A percentile compares a stretch with the other conserved stretches of the same genome.
phyloP scores from a whole-genome alignment of 2,797 vertebrate species.

The Pseudochromis fuscus region DNA sequence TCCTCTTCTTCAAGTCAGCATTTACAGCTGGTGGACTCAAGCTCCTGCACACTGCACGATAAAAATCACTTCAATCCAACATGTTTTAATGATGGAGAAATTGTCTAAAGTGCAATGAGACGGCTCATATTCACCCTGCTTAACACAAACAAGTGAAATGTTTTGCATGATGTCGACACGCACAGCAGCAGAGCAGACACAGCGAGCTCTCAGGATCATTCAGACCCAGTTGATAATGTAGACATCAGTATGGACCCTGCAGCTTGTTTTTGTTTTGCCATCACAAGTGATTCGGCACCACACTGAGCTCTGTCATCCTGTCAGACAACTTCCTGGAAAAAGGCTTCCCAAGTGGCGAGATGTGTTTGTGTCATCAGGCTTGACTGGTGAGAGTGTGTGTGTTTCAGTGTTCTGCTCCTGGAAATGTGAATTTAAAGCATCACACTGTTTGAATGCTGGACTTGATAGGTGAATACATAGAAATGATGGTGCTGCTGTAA shows the following conservation, averaged over 20 bases:
- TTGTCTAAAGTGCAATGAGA: not conserved
- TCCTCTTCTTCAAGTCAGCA: conserved; percentile 55
- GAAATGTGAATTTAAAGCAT: conserved; percentile 7
- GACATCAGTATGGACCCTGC: conserved; percentile 43
- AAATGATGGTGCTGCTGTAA: conserved; percentile 6
- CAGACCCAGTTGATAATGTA: conserved; percentile 48
- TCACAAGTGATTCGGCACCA: conserved; percentile 37
- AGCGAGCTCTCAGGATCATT: conserved; percentile 18
- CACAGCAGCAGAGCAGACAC: conserved; percentile 1
- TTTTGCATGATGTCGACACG: conserved; percentile 1
- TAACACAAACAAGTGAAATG: conserved; percentile 19
- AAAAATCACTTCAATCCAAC: not conserved
- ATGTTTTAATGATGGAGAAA: conserved; percentile 5
- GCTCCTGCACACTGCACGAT: not conserved
- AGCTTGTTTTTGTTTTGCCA: conserved; percentile 63
- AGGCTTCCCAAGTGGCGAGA: conserved; percentile 44
- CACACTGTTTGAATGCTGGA: not conserved
- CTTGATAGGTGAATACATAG: not conserved
- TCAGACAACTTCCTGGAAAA: conserved; percentile 63
- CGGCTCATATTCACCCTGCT: not conserved
- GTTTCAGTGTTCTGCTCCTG: not conserved
- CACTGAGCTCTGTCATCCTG: conserved; percentile 66
- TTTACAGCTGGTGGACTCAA: conserved; percentile 19
- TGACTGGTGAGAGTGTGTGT: not conserved
- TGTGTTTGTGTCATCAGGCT: conserved; percentile 49